Evolutionary conservation across 2,113 vertebrate genomes (phyloP).

Genomic region (Guaruba guarouba): DNA sequence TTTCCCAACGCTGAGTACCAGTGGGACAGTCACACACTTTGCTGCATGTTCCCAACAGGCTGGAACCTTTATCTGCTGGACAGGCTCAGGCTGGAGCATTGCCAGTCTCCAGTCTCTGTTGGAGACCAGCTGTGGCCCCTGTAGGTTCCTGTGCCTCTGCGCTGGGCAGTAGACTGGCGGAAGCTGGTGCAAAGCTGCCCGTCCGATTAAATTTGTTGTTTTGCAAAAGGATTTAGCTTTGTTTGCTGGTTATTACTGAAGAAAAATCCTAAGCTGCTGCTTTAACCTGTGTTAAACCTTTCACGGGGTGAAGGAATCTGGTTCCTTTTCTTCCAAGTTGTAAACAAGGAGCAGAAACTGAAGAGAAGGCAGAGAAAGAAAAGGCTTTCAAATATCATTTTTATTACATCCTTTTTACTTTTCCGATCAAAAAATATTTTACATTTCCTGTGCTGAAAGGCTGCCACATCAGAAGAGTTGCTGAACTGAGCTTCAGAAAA

Average conservation of each 20-base stretch:
- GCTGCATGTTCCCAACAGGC: slow-evolving; percentile 6
- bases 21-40: slow-evolving; percentile 14
- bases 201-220: slow-evolving; percentile 51
- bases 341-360: slow-evolving; percentile 19
- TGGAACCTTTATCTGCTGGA: slow-evolving; percentile 42
- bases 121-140: slow-evolving; percentile 7
- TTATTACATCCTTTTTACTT: not conserved
- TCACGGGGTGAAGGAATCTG: not conserved
- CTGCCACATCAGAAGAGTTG: not conserved
- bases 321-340: not conserved
- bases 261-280: slow-evolving; percentile 41
- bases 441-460: not conserved
- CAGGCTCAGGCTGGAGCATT: not conserved
- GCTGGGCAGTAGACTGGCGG: not conserved
- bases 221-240: slow-evolving; percentile 53
- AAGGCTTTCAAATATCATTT: not conserved
- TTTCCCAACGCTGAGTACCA: slow-evolving; percentile 13
- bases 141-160: not conserved
- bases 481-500: not conserved
- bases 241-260: slow-evolving; percentile 26
- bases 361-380: not conserved
- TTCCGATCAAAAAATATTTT: not conserved
- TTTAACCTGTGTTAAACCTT: slow-evolving; percentile 48
- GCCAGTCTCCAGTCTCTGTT: not conserved
- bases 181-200: slow-evolving; percentile 44